These are phyloP conservation scores for Amphipyra berbera DNA, from an alignment of 2,888 invertebrate genomes.

Conservation along the genomic window DNA sequence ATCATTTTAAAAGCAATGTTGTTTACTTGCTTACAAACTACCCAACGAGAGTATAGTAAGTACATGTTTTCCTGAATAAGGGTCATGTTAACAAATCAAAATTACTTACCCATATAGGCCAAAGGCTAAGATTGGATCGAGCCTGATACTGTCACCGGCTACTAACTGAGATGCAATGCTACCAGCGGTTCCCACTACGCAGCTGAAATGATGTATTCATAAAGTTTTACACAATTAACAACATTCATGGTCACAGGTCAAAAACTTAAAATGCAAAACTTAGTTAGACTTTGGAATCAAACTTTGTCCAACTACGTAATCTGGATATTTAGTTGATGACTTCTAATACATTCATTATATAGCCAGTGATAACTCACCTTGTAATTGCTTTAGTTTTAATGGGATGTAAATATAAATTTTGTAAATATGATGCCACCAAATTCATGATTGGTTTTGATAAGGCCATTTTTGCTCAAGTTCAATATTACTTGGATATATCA, in stretches of 20 bases:
- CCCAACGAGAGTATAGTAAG: too few species aligned
- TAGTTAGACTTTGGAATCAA: conserved; percentile 52
- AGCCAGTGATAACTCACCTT: conserved; percentile 88
- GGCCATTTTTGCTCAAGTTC: conserved; percentile 83
- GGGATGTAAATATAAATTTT: conserved; percentile 93
- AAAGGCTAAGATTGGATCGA: conserved; percentile 93
- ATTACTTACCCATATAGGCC: conserved; percentile 92
- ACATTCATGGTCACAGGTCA: not conserved
- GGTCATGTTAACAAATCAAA: too few species aligned
- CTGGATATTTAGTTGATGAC: conserved; percentile 5
- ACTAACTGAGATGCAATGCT: conserved; percentile 93
- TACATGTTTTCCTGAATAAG: too few species aligned
- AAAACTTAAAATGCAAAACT: not conserved
- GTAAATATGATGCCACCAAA: conserved; percentile 92
- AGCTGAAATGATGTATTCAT: conserved; percentile 86
- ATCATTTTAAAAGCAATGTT: too few species aligned
- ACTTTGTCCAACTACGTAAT: conserved; percentile 33
- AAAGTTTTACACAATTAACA: not conserved
- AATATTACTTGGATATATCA: conserved; percentile 35
- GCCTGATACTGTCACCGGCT: conserved; percentile 91
- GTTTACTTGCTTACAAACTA: too few species aligned
- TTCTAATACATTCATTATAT: conserved; percentile 6
- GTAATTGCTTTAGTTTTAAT: conserved; percentile 94
- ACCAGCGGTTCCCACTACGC: conserved; percentile 92
- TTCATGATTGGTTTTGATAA: conserved; percentile 93